Evolutionary conservation across 2,797 vertebrate species (phyloP).

Genomic region (Chloroceryle amazona): DNA sequence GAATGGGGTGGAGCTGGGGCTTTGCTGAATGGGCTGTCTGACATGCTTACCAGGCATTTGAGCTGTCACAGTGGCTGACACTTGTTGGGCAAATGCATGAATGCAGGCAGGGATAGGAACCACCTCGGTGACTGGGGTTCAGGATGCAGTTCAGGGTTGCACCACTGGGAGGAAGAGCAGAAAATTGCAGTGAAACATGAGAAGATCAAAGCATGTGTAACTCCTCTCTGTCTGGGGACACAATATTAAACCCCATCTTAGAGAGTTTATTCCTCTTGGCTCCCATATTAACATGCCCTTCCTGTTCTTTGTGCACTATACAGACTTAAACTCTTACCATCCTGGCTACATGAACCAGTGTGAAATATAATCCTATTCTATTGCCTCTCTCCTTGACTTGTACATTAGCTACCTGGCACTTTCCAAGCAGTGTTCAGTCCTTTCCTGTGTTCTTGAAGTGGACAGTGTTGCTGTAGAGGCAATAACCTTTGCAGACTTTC

Average conservation of each 20-base stretch:
- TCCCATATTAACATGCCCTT: neutral
- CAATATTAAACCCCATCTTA: neutral
- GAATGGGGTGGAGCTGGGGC: neutral
- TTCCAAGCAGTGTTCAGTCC: neutral
- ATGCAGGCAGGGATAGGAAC: neutral
- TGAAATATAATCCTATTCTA: neutral
- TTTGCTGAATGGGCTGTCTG: neutral
- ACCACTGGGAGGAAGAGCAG: neutral
- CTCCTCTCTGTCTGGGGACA: neutral
- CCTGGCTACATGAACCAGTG: neutral
- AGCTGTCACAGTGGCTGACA: accelerated
- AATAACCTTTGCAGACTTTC: neutral
- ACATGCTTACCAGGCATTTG: accelerated
- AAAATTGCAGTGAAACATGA: neutral
- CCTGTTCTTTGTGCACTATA: neutral
- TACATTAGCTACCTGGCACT: neutral
- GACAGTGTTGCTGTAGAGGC: neutral
- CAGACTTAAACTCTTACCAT: neutral
- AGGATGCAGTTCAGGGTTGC: neutral
- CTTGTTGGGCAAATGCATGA: neutral
- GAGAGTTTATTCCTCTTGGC: neutral
- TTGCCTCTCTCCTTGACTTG: neutral
- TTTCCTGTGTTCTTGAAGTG: neutral
- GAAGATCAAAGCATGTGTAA: neutral
- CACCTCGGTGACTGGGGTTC: neutral